Evolutionary conservation across 2,797 vertebrate genomes (phyloP).

Genomic region (Pantherophis alleghaniensis): DNA sequence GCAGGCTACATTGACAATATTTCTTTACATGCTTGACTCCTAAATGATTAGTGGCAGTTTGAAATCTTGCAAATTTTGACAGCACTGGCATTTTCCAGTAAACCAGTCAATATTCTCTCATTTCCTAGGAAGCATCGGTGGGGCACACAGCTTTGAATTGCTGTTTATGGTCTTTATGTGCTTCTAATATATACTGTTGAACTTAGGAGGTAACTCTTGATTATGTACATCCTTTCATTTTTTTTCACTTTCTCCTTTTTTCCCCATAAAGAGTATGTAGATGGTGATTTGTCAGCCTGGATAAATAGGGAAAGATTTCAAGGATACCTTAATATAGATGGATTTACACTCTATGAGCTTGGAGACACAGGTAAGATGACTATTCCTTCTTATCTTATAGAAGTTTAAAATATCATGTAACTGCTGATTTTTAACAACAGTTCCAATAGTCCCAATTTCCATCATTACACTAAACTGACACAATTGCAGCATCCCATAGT

Average conservation of each 20-base stretch:
- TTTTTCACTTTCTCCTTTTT: background rate
- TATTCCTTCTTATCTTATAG: background rate
- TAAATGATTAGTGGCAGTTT: background rate
- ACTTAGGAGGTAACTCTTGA: background rate
- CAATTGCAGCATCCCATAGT: background rate
- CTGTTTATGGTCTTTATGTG: background rate
- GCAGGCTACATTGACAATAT: background rate
- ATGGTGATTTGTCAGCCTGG: constrained; percentile 91
- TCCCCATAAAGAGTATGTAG: constrained; percentile 84
- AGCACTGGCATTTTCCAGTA: background rate
- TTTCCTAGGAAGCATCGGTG: background rate
- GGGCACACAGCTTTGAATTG: background rate
- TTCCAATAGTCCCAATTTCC: background rate
- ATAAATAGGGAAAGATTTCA: constrained; percentile 94
- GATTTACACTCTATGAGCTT: constrained; percentile 93
- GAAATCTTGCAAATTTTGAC: background rate
- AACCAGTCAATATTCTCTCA: background rate
- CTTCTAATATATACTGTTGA: background rate
- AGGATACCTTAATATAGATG: constrained; percentile 89
- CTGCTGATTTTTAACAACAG: background rate
- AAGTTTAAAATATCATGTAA: background rate
- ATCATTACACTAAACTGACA: background rate
- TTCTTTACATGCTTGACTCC: background rate
- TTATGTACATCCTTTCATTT: background rate
- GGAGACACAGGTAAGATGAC: constrained; percentile 88